A percentile compares a stretch with the other conserved stretches of the same genome.
These are phyloP conservation scores for Psix sp. DNA, from an alignment of 1,140 invertebrate genomes.

Conservation along the genomic window DNA sequence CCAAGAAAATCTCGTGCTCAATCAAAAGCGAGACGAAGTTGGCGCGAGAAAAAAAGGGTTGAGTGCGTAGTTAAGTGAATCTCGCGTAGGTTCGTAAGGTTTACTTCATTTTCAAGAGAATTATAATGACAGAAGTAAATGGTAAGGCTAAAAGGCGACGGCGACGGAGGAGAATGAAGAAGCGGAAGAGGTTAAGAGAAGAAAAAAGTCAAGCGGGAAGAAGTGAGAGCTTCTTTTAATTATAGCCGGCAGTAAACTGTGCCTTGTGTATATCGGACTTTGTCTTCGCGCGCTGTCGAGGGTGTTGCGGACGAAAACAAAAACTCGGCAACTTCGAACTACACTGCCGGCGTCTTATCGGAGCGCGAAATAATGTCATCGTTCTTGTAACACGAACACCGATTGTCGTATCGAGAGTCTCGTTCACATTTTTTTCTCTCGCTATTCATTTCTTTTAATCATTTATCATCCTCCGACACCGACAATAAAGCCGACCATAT, in stretches of 20 bases:
- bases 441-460: constrained; percentile 24
- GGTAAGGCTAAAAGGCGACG: constrained; percentile 32
- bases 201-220: constrained; percentile 31
- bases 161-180: constrained; percentile 43
- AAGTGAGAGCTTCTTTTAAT: constrained; percentile 57
- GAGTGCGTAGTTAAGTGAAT: constrained; percentile 8
- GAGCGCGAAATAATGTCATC: constrained; percentile 44
- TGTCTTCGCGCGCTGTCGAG: constrained; percentile 41
- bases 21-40: too few species aligned
- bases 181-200: constrained; percentile 43
- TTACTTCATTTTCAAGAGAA: constrained; percentile 52
- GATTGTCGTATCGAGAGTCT: constrained; percentile 46
- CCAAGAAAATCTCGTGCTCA: too few species aligned
- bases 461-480: too few species aligned
- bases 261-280: constrained; percentile 37
- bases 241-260: constrained; percentile 57
- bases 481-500: too few species aligned
- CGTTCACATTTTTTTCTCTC: constrained; percentile 11
- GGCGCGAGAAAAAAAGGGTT: too few species aligned
- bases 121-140: constrained; percentile 53
- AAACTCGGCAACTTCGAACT: constrained; percentile 38
- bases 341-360: constrained; percentile 35
- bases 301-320: constrained; percentile 44
- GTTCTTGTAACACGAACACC: constrained; percentile 39
- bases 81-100: constrained; percentile 18